Evolutionary conservation across 2,797 vertebrate species (phyloP).

Genomic region (Helarctos malayanus): DNA sequence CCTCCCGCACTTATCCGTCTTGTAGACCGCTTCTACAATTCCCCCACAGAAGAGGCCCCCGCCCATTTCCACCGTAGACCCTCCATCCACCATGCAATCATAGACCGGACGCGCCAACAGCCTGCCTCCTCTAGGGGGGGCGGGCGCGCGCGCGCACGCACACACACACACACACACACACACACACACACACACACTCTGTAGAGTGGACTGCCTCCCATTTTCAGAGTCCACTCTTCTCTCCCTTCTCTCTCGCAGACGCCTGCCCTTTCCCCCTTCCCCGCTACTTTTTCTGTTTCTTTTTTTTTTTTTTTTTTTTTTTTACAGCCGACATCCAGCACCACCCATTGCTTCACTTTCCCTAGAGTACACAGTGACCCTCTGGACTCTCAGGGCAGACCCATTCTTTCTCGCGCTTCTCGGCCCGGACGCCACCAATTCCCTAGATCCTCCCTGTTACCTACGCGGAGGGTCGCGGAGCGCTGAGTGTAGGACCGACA

Average conservation of each 20-base stretch:
- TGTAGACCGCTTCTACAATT: not conserved
- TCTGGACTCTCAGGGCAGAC: not conserved
- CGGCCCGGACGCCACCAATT: not conserved
- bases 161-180: not conserved
- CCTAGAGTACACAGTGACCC: not conserved
- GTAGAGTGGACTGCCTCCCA: not conserved
- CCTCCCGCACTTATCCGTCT: not conserved
- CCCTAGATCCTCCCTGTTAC: constrained; percentile 62
- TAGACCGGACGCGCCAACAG: too few relatives aligned
- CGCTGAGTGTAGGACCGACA: not conserved
- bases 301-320: not conserved
- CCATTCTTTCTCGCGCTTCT: not conserved
- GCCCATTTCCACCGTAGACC: not conserved
- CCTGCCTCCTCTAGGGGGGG: not conserved
- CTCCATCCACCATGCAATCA: not conserved
- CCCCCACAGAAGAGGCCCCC: not conserved
- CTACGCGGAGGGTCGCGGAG: not conserved
- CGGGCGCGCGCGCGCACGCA: too few relatives aligned
- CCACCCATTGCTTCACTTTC: not conserved
- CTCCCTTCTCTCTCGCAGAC: not conserved
- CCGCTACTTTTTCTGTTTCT: not conserved
- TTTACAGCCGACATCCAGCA: not conserved
- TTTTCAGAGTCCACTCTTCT: not conserved
- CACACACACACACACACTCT: not conserved
- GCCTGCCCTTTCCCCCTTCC: not conserved